Conservation (phyloP, 2,888 invertebrate species). For the Penaeus monodon region DNA sequence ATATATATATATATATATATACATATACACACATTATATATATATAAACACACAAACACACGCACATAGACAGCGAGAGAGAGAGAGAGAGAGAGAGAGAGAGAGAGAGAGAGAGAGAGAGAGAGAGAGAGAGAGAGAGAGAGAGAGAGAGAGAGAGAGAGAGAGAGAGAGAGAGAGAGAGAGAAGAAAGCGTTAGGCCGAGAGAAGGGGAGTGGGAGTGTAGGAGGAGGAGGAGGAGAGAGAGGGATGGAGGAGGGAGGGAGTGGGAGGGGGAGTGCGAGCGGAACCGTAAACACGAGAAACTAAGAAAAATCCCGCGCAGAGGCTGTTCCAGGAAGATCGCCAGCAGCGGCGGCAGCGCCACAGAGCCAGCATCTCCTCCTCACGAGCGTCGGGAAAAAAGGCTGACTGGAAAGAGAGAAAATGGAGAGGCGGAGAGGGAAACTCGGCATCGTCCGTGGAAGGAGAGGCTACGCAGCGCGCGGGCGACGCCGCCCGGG, state of each 20-base stretch:
- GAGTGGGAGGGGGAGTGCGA: too few species aligned
- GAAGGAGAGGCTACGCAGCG: too few species aligned
- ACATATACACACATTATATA: not conserved
- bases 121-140: conserved; percentile 11
- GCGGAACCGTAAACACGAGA: too few species aligned
- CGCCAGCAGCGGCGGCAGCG: too few species aligned
- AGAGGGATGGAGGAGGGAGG: too few species aligned
- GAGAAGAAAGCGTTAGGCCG: not conserved
- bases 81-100: conserved; percentile 9
- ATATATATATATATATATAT: conserved; percentile 8
- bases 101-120: not conserved
- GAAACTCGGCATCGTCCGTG: not conserved
- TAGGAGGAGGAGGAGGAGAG: too few species aligned
- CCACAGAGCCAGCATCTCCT: not conserved
- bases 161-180: not conserved
- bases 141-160: conserved; percentile 11
- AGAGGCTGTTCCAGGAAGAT: too few species aligned
- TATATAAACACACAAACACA: not conserved
- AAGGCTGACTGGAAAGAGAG: not conserved
- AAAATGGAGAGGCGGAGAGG: not conserved
- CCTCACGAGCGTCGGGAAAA: not conserved
- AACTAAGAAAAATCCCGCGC: too few species aligned
- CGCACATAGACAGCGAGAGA: not conserved
- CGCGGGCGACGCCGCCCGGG: not conserved
- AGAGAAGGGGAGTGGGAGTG: not conserved